phyloP scores from a whole-genome alignment of 2,797 vertebrate species.

The Lacerta bilineata region DNA sequence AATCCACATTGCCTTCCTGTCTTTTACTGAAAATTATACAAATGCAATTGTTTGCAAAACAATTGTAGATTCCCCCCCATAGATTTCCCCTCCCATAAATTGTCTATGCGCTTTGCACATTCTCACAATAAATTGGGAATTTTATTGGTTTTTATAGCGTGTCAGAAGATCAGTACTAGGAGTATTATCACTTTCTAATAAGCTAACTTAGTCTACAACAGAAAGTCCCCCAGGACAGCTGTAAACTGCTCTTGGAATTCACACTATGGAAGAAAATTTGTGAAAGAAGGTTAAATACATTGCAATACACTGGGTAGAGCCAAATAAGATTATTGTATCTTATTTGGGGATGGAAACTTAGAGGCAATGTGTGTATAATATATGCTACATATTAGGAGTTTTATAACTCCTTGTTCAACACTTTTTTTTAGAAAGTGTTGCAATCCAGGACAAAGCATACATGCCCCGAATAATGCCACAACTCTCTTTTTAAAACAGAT shows the following conservation, averaged over 20 bases:
- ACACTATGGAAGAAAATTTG: slow-evolving; percentile 52
- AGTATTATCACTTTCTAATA: slow-evolving; percentile 65
- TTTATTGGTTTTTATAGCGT: slow-evolving; percentile 48
- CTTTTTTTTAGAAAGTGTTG: slow-evolving; percentile 60
- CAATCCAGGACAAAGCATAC: slow-evolving; percentile 51
- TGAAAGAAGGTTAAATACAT: slow-evolving; percentile 57
- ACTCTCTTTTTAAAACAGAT: slow-evolving; percentile 42
- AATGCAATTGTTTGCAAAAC: not conserved
- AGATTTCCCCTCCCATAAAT: slow-evolving; percentile 32
- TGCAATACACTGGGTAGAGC: slow-evolving; percentile 43
- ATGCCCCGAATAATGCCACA: slow-evolving; percentile 44
- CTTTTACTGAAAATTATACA: slow-evolving; percentile 17
- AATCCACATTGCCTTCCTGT: not conserved
- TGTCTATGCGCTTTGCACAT: slow-evolving; percentile 26
- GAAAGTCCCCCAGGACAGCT: slow-evolving; percentile 64
- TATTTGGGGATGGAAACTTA: slow-evolving; percentile 62
- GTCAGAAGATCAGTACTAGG: slow-evolving; percentile 47
- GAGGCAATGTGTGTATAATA: slow-evolving; percentile 28
- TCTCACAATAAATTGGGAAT: slow-evolving; percentile 36
- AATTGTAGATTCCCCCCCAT: slow-evolving; percentile 18
- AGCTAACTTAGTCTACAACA: slow-evolving; percentile 52
- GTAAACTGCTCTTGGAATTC: slow-evolving; percentile 58
- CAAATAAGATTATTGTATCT: slow-evolving; percentile 56
- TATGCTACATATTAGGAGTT: slow-evolving; percentile 58
- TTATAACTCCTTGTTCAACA: slow-evolving; percentile 65